Conservation (phyloP, 2,888 invertebrate species). For the Beris chalybata region DNA sequence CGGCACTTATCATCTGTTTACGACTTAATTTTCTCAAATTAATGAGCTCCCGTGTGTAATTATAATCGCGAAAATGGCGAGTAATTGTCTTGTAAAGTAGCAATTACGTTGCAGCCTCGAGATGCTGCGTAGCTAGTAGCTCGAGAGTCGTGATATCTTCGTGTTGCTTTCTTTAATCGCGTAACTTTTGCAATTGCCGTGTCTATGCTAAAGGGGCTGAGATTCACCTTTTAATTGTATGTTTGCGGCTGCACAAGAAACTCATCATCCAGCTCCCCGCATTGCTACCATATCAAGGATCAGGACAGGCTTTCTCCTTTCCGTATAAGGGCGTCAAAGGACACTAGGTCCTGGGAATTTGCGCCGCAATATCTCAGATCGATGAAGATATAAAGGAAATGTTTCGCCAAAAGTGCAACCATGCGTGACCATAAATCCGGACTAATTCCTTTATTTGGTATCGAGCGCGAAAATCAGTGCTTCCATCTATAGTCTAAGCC, state of each 20-base stretch:
- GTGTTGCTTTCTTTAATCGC: not conserved
- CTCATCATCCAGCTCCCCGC: conserved; percentile 11
- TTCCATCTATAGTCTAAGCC: conserved; percentile 9
- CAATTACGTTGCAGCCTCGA: conserved; percentile 36
- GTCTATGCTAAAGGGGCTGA: not conserved
- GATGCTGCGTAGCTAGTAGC: conserved; percentile 11
- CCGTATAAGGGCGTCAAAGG: conserved; percentile 10
- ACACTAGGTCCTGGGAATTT: conserved; percentile 3
- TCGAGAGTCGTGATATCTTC: conserved; percentile 7
- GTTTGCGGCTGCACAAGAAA: conserved; percentile 13
- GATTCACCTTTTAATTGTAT: conserved; percentile 19
- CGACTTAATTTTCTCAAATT: conserved; percentile 37
- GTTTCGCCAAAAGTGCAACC: conserved; percentile 31
- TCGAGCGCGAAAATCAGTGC: conserved; percentile 18
- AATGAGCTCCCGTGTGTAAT: conserved; percentile 36
- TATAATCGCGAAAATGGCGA: conserved; percentile 38
- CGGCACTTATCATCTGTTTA: conserved; percentile 36
- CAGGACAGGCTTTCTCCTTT: conserved; percentile 1
- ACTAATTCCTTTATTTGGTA: conserved; percentile 31
- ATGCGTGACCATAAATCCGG: conserved; percentile 34
- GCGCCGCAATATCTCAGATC: not conserved
- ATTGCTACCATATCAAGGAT: conserved; percentile 4
- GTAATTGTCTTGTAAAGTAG: conserved; percentile 37
- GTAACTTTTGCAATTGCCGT: conserved; percentile 1
- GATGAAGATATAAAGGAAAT: conserved; percentile 30